Percentiles rank a stretch among this genome's conserved stretches.
phyloP scores from a whole-genome alignment of 2,797 vertebrate genomes.

The Okamejei kenojei region DNA sequence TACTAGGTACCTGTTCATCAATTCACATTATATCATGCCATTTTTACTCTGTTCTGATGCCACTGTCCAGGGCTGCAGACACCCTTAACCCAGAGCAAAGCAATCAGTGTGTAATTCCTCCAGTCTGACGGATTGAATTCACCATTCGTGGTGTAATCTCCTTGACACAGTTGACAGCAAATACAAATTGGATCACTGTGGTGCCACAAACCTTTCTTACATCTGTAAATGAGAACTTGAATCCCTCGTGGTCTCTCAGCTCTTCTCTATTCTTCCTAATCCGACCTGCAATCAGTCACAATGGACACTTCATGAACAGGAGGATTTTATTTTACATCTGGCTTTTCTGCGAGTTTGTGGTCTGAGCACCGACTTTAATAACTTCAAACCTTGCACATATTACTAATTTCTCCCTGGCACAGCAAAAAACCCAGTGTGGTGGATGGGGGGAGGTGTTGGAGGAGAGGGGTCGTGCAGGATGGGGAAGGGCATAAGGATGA shows the following conservation, averaged over 20 bases:
- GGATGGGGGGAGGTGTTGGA: too few relatives aligned
- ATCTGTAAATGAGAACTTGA: background rate
- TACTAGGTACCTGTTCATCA: background rate
- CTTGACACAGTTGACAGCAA: background rate
- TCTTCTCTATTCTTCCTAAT: background rate
- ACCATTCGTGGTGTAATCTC: background rate
- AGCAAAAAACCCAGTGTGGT: background rate
- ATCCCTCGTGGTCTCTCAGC: background rate
- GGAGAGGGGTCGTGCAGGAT: too few relatives aligned
- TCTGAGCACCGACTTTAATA: background rate
- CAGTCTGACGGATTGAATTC: too few relatives aligned
- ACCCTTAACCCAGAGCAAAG: background rate
- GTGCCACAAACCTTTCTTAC: background rate
- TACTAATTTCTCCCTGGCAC: background rate
- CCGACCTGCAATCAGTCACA: background rate
- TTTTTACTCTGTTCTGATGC: background rate
- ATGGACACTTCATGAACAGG: background rate
- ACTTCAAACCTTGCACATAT: background rate
- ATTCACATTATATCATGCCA: background rate
- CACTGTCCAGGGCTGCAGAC: background rate
- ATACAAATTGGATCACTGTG: background rate
- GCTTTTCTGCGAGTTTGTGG: background rate
- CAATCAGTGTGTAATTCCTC: background rate
- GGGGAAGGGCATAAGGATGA: background rate
- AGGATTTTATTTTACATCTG: background rate